Evolutionary conservation across 2,797 vertebrate genomes (phyloP).

Genomic region (Oryzias sinensis): DNA sequence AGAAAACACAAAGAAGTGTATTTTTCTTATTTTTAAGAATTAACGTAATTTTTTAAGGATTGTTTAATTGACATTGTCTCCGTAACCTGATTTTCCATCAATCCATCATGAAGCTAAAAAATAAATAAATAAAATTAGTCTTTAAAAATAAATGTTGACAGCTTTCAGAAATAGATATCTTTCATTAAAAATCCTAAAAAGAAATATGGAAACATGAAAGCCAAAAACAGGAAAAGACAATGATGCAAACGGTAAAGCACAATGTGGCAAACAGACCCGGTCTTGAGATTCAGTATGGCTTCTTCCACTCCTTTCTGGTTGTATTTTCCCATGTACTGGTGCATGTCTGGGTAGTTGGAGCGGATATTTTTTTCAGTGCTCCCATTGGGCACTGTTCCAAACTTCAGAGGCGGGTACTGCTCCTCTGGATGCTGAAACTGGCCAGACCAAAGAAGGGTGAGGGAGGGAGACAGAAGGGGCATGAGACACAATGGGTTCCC

Average conservation of each 20-base stretch:
- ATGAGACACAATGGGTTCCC: constrained; percentile 62
- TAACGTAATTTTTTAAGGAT: too few species aligned
- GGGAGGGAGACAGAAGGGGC: constrained; percentile 47
- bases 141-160: too few species aligned
- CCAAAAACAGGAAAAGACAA: neutral
- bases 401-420: constrained; percentile 93
- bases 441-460: constrained; percentile 46
- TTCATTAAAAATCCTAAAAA: neutral
- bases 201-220: constrained; percentile 5
- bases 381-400: constrained; percentile 94
- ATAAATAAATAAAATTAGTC: too few species aligned
- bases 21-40: too few species aligned
- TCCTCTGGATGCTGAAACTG: constrained; percentile 96
- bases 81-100: too few species aligned
- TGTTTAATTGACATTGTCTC: too few species aligned
- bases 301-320: constrained; percentile 95
- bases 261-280: constrained; percentile 78
- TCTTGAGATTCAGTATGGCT: constrained; percentile 89
- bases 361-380: constrained; percentile 97
- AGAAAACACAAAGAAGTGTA: too few species aligned
- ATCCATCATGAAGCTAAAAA: too few species aligned
- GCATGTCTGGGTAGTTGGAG: constrained; percentile 95
- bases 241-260: neutral
- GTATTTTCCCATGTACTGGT: constrained; percentile 94
- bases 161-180: neutral